Evolutionary conservation across 2,888 invertebrate genomes (phyloP).

Genomic region (Caenorhabditis sp.): DNA sequence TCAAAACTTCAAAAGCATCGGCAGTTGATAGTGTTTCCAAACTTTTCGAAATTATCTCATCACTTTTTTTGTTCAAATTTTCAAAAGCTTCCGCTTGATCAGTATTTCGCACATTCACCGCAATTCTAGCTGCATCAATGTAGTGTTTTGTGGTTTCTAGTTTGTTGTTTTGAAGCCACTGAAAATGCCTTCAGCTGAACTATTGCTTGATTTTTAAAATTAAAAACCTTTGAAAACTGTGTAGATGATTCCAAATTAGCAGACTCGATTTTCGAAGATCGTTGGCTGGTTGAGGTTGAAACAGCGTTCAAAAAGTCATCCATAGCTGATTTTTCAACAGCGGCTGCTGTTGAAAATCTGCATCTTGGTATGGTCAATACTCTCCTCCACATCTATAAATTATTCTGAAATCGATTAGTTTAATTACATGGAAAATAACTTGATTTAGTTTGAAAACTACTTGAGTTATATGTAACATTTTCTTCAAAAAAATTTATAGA

Average conservation of each 20-base stretch:
- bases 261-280: not conserved
- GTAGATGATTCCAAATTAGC: conserved; percentile 10
- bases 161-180: conserved; percentile 11
- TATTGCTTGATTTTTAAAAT: too few relatives aligned
- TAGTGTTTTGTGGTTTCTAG: conserved; percentile 10
- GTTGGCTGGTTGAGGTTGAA: not conserved
- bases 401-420: not conserved
- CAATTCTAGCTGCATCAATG: conserved; percentile 12
- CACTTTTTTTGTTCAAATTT: conserved; percentile 1
- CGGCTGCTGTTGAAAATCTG: not conserved
- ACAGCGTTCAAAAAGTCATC: conserved; percentile 26
- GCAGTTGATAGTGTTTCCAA: not conserved
- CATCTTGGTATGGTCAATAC: not conserved
- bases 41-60: not conserved
- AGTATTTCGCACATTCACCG: conserved; percentile 1
- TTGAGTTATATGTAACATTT: too few relatives aligned
- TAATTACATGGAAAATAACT: too few relatives aligned
- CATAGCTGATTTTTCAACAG: not conserved
- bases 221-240: conserved; percentile 18
- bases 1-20: not conserved
- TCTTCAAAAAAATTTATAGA: not conserved
- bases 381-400: conserved; percentile 1
- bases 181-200: too few relatives aligned
- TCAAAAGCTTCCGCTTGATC: conserved; percentile 16
- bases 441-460: not conserved